Percentiles rank a stretch among this genome's conserved stretches.
Evolutionary conservation across 1,140 invertebrate genomes (phyloP).

Genomic region (Grapholita molesta): DNA sequence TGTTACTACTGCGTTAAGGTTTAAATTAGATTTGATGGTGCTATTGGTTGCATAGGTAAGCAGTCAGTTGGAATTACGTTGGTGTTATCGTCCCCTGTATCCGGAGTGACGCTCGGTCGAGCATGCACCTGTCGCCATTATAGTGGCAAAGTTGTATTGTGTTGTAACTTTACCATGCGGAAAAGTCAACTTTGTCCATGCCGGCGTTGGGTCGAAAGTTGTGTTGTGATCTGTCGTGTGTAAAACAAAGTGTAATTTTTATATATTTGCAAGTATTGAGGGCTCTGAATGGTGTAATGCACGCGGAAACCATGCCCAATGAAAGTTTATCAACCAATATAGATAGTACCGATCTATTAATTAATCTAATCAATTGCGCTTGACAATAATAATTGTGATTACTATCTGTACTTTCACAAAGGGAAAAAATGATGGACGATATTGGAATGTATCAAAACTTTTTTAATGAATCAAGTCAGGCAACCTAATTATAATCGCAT

Average conservation of each 20-base stretch:
- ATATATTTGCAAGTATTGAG: background rate
- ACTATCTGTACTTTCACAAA: background rate
- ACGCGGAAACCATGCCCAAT: background rate
- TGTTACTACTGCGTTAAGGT: conserved; percentile 25
- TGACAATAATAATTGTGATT: background rate
- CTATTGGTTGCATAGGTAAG: conserved; percentile 21
- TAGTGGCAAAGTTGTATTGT: conserved; percentile 23
- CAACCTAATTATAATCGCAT: background rate
- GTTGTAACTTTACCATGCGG: background rate
- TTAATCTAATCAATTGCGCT: background rate
- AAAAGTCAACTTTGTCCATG: background rate
- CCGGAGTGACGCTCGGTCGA: conserved; percentile 50
- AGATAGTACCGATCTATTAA: background rate
- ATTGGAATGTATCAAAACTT: background rate
- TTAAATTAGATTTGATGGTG: conserved; percentile 18
- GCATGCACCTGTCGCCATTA: conserved; percentile 62
- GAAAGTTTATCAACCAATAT: background rate
- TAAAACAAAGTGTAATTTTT: conserved; percentile 4
- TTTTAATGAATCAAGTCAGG: conserved; percentile 6
- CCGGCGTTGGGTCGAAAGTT: background rate
- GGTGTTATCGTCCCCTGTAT: conserved; percentile 57
- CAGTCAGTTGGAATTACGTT: conserved; percentile 35
- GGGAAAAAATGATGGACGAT: background rate
- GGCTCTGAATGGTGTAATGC: background rate
- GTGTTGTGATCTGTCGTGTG: background rate